phyloP scores from a whole-genome alignment of 2,113 vertebrate genomes.

The Cyprinodon variegatus region DNA sequence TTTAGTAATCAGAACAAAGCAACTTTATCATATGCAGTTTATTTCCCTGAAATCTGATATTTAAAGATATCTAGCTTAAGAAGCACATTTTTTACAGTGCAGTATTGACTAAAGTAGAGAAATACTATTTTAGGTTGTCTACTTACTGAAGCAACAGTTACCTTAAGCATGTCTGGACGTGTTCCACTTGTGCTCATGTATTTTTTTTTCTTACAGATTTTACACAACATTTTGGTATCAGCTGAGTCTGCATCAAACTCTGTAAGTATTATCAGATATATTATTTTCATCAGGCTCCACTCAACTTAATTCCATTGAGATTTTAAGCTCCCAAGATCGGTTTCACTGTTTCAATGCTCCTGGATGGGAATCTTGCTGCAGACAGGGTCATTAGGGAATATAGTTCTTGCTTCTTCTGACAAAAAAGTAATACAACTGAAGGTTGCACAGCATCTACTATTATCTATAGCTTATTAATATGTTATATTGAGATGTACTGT shows the following conservation, averaged over 20 bases:
- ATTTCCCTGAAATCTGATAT: background rate
- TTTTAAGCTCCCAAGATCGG: background rate
- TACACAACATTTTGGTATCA: slow-evolving; percentile 39
- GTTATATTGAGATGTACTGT: too few relatives aligned
- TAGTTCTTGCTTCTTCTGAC: too few relatives aligned
- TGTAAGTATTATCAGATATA: slow-evolving; percentile 46
- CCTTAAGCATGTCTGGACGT: background rate
- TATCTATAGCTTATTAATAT: too few relatives aligned
- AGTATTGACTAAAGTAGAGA: too few relatives aligned
- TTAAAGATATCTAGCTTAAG: too few relatives aligned
- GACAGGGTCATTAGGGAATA: too few relatives aligned
- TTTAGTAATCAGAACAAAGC: too few relatives aligned
- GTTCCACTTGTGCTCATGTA: background rate
- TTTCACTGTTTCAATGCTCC: background rate
- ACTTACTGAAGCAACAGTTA: background rate
- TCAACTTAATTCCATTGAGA: background rate
- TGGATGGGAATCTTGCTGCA: background rate
- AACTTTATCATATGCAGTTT: background rate
- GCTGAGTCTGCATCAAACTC: slow-evolving; percentile 52
- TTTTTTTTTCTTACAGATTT: slow-evolving; percentile 62
- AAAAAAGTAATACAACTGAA: too few relatives aligned
- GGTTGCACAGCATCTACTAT: too few relatives aligned
- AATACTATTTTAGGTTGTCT: background rate
- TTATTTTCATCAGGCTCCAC: background rate
- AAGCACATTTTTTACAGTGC: too few relatives aligned